These are phyloP conservation scores for Champsocephalus esox DNA, from an alignment of 2,797 vertebrate species.

Conservation along the genomic window DNA sequence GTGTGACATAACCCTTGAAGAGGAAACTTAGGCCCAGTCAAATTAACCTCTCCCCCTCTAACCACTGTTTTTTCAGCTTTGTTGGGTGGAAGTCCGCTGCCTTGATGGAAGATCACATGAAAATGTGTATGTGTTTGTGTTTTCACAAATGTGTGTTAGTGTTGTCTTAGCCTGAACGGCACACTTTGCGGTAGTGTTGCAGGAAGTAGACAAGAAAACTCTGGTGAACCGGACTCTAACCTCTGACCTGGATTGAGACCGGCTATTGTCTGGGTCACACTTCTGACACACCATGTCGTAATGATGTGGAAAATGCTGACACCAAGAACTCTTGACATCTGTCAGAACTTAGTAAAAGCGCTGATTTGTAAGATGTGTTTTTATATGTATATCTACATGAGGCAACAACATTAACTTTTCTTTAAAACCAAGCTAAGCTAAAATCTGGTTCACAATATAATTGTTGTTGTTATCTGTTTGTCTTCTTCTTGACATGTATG, in stretches of 20 bases:
- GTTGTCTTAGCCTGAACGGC: constrained; percentile 67
- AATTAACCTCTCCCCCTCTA: constrained; percentile 62
- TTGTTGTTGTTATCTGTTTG: not conserved
- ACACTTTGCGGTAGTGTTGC: constrained; percentile 58
- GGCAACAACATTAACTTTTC: not conserved
- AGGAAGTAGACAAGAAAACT: constrained; percentile 79
- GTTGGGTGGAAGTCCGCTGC: constrained; percentile 71
- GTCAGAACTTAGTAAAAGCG: constrained; percentile 4
- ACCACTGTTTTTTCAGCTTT: constrained; percentile 81
- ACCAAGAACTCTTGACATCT: constrained; percentile 22
- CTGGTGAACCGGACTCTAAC: constrained; percentile 65
- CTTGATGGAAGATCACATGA: constrained; percentile 61
- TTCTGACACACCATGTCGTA: constrained; percentile 45
- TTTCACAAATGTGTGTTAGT: constrained; percentile 56
- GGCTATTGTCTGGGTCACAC: constrained; percentile 70
- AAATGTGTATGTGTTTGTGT: constrained; percentile 54
- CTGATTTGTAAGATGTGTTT: constrained; percentile 11
- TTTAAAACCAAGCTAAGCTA: not conserved
- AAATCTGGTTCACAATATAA: constrained; percentile 1
- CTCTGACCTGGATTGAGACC: constrained; percentile 63
- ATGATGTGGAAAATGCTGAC: constrained; percentile 67
- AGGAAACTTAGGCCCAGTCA: constrained; percentile 68
- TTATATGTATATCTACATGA: not conserved
- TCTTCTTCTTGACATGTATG: not conserved
- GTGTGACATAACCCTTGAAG: constrained; percentile 68